These are phyloP conservation scores for Syrista parreyssii DNA, from an alignment of 2,888 invertebrate genomes.

Conservation along the genomic window DNA sequence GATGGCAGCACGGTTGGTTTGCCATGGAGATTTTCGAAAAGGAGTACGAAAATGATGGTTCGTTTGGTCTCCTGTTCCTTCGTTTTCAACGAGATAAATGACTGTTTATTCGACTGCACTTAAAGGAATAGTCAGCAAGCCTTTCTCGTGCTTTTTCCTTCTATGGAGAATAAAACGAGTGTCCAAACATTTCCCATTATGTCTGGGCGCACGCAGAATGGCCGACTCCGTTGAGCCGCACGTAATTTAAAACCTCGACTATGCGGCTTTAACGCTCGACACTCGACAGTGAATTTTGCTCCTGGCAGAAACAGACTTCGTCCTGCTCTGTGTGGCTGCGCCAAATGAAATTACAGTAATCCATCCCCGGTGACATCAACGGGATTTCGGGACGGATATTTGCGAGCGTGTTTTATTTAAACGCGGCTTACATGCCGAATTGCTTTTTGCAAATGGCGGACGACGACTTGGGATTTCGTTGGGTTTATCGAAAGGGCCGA, in stretches of 20 bases:
- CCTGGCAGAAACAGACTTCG: neutral
- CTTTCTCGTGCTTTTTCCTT: conserved; percentile 33
- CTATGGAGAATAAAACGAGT: conserved; percentile 22
- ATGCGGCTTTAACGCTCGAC: conserved; percentile 16
- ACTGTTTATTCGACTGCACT: conserved; percentile 35
- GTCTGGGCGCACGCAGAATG: neutral
- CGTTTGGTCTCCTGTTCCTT: neutral
- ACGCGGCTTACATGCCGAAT: conserved; percentile 15
- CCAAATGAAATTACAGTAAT: conserved; percentile 50
- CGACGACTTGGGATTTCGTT: too few relatives aligned
- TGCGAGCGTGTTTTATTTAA: conserved; percentile 25
- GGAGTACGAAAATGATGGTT: neutral
- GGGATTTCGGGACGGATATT: conserved; percentile 32
- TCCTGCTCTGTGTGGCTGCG: conserved; percentile 19
- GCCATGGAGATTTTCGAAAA: neutral
- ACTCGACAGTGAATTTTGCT: neutral
- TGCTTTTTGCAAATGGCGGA: neutral
- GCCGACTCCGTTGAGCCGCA: conserved; percentile 16
- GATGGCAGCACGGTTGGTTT: neutral
- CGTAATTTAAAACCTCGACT: conserved; percentile 14
- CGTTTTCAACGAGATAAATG: conserved; percentile 22
- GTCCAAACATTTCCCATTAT: conserved; percentile 51
- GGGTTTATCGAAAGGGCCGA: too few relatives aligned
- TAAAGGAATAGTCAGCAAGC: conserved; percentile 36
- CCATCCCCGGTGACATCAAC: conserved; percentile 41